Evolutionary conservation across 2,113 vertebrate species (phyloP).

Genomic region (Xyrauchen texanus): DNA sequence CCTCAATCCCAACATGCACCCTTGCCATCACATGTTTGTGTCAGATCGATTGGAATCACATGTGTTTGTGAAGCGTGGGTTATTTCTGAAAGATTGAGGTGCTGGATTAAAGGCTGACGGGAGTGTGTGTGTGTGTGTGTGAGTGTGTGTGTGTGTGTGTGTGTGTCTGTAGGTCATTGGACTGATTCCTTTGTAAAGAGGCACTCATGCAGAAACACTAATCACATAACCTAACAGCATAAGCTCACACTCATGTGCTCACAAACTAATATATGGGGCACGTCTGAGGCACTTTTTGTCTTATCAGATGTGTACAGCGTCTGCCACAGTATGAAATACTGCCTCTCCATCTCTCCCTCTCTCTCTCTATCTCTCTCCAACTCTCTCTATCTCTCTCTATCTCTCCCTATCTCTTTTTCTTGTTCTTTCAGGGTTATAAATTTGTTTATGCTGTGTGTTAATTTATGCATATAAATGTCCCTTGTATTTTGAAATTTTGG

Average conservation of each 20-base stretch:
- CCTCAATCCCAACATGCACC: not conserved
- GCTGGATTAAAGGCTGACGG: conserved; percentile 66
- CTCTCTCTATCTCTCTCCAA: too few relatives aligned
- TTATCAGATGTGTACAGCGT: not conserved
- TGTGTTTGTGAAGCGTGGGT: conserved; percentile 53
- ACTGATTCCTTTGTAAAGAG: conserved; percentile 67
- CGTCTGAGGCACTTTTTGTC: conserved; percentile 16
- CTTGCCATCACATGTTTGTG: not conserved
- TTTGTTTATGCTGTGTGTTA: too few relatives aligned
- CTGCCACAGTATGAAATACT: not conserved
- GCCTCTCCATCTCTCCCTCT: not conserved
- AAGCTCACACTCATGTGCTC: conserved; percentile 8
- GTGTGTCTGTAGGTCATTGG: conserved; percentile 29
- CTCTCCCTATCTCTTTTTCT: too few relatives aligned
- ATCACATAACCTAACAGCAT: conserved; percentile 50
- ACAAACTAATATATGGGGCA: conserved; percentile 42
- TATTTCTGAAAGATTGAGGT: conserved; percentile 55
- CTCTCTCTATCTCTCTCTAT: too few relatives aligned
- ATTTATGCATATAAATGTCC: too few relatives aligned
- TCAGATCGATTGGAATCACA: not conserved
- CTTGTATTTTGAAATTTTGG: too few relatives aligned
- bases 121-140: not conserved
- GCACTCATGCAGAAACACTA: conserved; percentile 65
- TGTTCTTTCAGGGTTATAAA: too few relatives aligned
- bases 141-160: conserved; percentile 2